Base-by-base conservation (phyloP, 1,140 invertebrate genomes). In the Lysiphlebus fabarum region DNA sequence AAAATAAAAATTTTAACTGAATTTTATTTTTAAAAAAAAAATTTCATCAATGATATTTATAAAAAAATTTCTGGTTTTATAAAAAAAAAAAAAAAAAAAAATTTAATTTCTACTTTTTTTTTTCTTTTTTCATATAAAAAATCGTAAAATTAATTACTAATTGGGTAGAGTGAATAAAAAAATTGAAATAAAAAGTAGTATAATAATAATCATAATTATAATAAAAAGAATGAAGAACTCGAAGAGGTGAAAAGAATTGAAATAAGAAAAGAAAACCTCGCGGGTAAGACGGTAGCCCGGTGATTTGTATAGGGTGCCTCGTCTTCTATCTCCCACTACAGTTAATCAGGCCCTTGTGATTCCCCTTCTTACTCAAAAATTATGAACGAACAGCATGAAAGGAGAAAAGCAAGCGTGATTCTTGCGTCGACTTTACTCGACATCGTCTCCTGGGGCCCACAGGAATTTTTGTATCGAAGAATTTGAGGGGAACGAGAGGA, bases 271-370 rank as follows among this genome's bases (percentile, higher is more conserved):
- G 61, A 67, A 56, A 51, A 62, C 59, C 49, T 61, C 37, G 51
- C 64, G 73, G 68, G 73, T 75, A 75, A 73, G 71, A 69, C 73
- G 70, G 73, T 74, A 75, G 73, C 70, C 64, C 71, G 72, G 70
- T 75, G 72, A 75, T 75, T 75, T 75, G 73, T 75, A 75, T 75
- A 73, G 69, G 71, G 68, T 68, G 69, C 70, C 64, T 71, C 69
- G 73, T 70, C 70, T 71, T 71, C 69, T 68, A 70, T 69, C 65
- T 69, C 70, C 67, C 68, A 66, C 66, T 61, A 59, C 63, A 59
- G 49, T 59, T 64, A 59, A 53, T 66, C 62, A 65, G 64, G 61
- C 58, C 60, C 59, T 58, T 57, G 61, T 58, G 61, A 60, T 38
- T 43, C 34, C 38, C 59, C 50, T 56, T 50, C 37, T 50, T 37